A percentile compares a stretch with the other conserved stretches of the same genome.
These are phyloP conservation scores for Nothocercus nigrocapillus DNA, from an alignment of 2,113 vertebrate species.

Conservation along the genomic window DNA sequence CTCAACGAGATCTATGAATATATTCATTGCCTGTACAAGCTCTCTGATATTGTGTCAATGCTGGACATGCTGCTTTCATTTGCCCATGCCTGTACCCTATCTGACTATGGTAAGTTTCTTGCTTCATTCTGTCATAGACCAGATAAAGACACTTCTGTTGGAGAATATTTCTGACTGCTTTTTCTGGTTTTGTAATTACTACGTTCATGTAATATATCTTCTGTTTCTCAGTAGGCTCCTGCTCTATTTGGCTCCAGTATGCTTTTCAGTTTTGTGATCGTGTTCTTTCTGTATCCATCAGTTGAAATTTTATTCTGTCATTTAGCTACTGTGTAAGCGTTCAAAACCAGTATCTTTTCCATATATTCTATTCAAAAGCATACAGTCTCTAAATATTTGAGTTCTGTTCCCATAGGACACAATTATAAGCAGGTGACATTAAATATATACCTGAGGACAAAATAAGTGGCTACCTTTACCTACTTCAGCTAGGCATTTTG, in stretches of 20 bases:
- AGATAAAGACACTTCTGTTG: background rate
- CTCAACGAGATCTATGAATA: slow-evolving; percentile 88
- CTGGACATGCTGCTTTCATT: slow-evolving; percentile 96
- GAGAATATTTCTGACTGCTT: background rate
- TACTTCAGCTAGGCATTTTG: background rate
- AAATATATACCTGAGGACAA: background rate
- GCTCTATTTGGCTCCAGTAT: background rate
- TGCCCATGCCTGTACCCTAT: slow-evolving; percentile 91
- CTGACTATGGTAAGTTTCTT: slow-evolving; percentile 88
- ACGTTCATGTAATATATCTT: background rate
- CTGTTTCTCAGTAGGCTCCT: background rate
- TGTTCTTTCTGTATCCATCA: background rate
- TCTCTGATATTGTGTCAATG: slow-evolving; percentile 95
- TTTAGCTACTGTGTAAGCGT: background rate
- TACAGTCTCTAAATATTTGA: background rate
- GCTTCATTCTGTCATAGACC: background rate
- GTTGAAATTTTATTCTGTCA: background rate
- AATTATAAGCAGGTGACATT: background rate
- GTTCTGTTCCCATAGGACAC: background rate
- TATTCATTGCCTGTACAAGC: slow-evolving; percentile 94
- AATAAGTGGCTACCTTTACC: background rate
- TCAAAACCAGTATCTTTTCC: background rate
- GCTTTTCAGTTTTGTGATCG: background rate
- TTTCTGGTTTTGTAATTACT: background rate
- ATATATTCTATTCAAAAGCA: background rate